A percentile compares a stretch with the other conserved stretches of the same genome.
phyloP scores from a whole-genome alignment of 2,888 invertebrate species.

The Rhimphoctona megacephalus region DNA sequence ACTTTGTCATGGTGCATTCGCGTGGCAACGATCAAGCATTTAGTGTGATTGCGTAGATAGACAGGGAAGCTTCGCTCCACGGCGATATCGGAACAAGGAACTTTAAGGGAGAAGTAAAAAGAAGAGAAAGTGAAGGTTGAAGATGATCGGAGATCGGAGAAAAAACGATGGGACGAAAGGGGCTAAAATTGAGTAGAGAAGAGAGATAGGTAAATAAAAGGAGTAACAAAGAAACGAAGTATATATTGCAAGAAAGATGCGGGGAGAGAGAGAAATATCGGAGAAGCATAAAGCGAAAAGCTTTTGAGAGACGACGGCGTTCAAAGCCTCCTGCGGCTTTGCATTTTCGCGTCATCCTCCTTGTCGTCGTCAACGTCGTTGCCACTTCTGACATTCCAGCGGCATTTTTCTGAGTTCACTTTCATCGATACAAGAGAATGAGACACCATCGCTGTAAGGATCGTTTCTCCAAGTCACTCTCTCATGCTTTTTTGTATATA shows the following conservation, averaged over 20 bases:
- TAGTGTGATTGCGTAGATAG: conserved; percentile 73
- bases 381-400: conserved; percentile 48
- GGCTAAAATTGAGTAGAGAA: conserved; percentile 5
- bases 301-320: conserved; percentile 29
- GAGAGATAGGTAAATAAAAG: conserved; percentile 15
- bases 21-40: conserved; percentile 76
- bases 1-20: conserved; percentile 75
- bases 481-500: conserved; percentile 27
- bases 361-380: conserved; percentile 29
- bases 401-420: conserved; percentile 47
- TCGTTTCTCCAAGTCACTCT: conserved; percentile 47
- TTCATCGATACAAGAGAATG: conserved; percentile 2
- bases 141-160: conserved; percentile 56
- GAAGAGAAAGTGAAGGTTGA: conserved; percentile 24
- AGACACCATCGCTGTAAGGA: conserved; percentile 29
- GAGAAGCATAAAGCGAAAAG: conserved; percentile 38
- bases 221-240: neutral
- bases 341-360: conserved; percentile 39
- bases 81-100: conserved; percentile 31
- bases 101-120: neutral
- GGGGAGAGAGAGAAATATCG: conserved; percentile 27
- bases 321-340: conserved; percentile 50
- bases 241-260: neutral
- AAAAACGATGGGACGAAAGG: conserved; percentile 14
- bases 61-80: conserved; percentile 50